Percentiles rank a stretch among this genome's conserved stretches.
These are phyloP conservation scores for Burhinus bistriatus DNA, from an alignment of 2,113 vertebrate species.

Conservation along the genomic window DNA sequence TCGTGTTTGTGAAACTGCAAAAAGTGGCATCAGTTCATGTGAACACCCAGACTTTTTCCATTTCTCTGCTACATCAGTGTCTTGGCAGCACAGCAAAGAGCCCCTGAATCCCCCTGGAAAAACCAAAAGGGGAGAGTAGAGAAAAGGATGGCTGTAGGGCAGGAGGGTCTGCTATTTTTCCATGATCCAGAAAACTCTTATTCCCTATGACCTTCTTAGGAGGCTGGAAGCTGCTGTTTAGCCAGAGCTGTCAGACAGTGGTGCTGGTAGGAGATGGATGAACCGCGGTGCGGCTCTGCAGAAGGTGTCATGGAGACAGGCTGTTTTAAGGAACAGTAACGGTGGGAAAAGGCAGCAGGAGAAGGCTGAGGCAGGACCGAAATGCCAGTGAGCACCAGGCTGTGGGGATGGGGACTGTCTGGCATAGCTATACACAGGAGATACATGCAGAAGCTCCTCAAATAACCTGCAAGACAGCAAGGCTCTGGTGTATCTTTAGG, in stretches of 20 bases:
- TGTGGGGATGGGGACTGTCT: neutral
- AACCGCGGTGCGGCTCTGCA: neutral
- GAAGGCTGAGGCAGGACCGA: neutral
- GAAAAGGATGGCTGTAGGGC: neutral
- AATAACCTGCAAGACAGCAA: neutral
- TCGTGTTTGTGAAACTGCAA: neutral
- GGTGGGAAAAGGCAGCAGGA: neutral
- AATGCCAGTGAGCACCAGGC: neutral
- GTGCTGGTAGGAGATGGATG: constrained; percentile 21
- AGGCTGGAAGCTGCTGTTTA: constrained; percentile 11
- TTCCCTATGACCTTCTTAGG: neutral
- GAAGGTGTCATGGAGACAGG: neutral
- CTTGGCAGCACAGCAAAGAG: neutral
- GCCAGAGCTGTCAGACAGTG: neutral
- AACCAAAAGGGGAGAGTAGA: neutral
- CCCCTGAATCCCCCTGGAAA: neutral
- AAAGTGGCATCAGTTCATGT: neutral
- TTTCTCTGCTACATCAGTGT: neutral
- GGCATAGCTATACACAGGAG: neutral
- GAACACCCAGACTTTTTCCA: neutral
- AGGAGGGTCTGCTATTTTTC: neutral
- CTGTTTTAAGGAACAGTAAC: neutral
- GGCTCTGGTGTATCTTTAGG: neutral
- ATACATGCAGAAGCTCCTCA: neutral
- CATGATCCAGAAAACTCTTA: neutral